phyloP scores from a whole-genome alignment of 2,113 vertebrate species.

The Plectropomus leopardus region DNA sequence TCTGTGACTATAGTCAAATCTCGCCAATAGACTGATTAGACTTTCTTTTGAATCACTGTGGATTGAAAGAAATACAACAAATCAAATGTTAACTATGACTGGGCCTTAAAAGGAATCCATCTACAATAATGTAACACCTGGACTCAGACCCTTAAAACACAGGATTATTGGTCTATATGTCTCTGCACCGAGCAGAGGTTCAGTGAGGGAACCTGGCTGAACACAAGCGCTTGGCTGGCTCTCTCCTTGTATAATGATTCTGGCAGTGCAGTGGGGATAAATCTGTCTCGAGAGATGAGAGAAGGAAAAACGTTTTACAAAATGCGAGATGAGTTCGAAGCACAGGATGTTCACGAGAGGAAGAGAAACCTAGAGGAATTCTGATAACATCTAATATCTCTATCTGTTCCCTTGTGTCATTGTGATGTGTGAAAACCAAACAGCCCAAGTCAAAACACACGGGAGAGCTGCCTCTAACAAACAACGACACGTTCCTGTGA shows the following conservation, averaged over 20 bases:
- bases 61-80: not conserved
- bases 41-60: not conserved
- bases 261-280: conserved; percentile 62
- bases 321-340: not conserved
- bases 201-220: conserved; percentile 34
- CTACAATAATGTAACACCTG: conserved; percentile 7
- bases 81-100: not conserved
- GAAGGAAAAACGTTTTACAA: conserved; percentile 54
- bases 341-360: conserved; percentile 20
- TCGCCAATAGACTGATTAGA: not conserved
- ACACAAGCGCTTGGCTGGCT: conserved; percentile 47
- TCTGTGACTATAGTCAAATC: not conserved
- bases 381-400: conserved; percentile 13
- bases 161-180: not conserved
- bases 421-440: conserved; percentile 68
- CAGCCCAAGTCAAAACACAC: conserved; percentile 55
- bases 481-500: conserved; percentile 70
- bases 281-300: conserved; percentile 53
- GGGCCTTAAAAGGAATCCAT: not conserved
- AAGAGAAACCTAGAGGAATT: conserved; percentile 1
- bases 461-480: conserved; percentile 53
- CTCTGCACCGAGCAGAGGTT: not conserved
- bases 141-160: not conserved
- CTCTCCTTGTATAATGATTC: conserved; percentile 50
- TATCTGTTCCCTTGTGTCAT: conserved; percentile 25